Evolutionary conservation across 2,113 vertebrate genomes (phyloP).

Genomic region (Amazona guildingii): DNA sequence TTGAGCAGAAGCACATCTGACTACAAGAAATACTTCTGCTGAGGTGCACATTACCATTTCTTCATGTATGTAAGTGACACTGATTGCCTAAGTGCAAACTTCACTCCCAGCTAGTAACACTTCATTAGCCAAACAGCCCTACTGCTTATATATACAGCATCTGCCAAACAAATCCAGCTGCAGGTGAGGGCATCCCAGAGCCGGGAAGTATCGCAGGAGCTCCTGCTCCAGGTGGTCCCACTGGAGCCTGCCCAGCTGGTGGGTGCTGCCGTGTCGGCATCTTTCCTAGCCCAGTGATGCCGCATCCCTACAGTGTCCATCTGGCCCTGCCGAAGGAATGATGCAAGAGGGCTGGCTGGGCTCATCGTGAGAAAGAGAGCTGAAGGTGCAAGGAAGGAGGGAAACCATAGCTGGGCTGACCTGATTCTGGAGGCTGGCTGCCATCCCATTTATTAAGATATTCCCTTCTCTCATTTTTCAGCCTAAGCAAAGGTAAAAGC

Average conservation of each 20-base stretch:
- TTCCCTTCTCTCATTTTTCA: not conserved
- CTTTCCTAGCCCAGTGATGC: not conserved
- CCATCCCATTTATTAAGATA: not conserved
- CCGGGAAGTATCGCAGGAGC: not conserved
- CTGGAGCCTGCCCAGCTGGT: fast-evolving
- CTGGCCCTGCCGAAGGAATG: not conserved
- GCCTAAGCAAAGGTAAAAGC: not conserved
- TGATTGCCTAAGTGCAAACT: not conserved
- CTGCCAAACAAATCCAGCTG: not conserved
- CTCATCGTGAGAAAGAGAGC: not conserved
- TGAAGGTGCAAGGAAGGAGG: not conserved
- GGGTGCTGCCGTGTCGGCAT: not conserved
- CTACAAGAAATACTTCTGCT: not conserved
- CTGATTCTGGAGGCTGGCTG: constrained; percentile 13
- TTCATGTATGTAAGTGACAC: not conserved
- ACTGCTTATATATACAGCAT: not conserved
- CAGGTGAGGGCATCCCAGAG: not conserved
- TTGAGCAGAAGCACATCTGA: not conserved
- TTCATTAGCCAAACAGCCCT: not conserved
- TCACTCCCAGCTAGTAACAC: not conserved
- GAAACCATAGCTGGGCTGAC: not conserved
- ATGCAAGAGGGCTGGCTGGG: not conserved
- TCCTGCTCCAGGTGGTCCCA: not conserved
- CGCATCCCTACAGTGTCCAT: not conserved
- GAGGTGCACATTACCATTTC: not conserved